These are phyloP conservation scores for Ptychadena robeensis DNA, from an alignment of 2,797 vertebrate genomes.

Conservation along the genomic window DNA sequence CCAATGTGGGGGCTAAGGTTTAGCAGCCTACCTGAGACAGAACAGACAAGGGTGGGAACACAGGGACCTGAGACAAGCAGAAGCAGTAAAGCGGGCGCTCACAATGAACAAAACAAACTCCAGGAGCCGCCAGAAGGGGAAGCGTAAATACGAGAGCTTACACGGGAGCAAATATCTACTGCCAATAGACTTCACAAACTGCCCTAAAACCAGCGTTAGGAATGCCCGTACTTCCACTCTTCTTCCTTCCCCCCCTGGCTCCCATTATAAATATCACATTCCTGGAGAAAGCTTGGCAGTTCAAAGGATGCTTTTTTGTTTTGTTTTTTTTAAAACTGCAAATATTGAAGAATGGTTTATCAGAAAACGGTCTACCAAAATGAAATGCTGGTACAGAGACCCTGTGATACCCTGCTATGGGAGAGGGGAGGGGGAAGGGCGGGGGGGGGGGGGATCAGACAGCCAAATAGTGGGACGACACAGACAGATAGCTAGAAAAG, in stretches of 20 bases:
- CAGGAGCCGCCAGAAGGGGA: slow-evolving; percentile 64
- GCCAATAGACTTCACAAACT: slow-evolving; percentile 53
- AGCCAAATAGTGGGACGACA: slow-evolving; percentile 33
- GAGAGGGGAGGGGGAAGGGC: slow-evolving; percentile 43
- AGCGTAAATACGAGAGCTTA: slow-evolving; percentile 69
- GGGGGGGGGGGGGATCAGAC: slow-evolving; percentile 31
- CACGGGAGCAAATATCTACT: slow-evolving; percentile 54
- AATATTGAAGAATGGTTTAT: slow-evolving; percentile 23
- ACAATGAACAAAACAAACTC: slow-evolving; percentile 65
- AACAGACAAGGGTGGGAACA: slow-evolving; percentile 87
- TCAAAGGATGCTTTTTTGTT: not conserved
- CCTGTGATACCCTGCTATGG: slow-evolving; percentile 48
- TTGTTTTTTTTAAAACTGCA: slow-evolving; percentile 25
- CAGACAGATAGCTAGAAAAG: slow-evolving; percentile 30
- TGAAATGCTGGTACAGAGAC: slow-evolving; percentile 23
- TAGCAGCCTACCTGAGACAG: slow-evolving; percentile 99
- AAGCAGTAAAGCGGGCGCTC: slow-evolving; percentile 70
- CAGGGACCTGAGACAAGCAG: slow-evolving; percentile 94
- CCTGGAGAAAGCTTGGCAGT: not conserved
- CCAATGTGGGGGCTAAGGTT: slow-evolving; percentile 88
- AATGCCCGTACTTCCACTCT: slow-evolving; percentile 22
- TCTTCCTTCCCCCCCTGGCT: slow-evolving; percentile 38
- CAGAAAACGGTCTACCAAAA: slow-evolving; percentile 39
- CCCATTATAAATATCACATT: slow-evolving; percentile 49
- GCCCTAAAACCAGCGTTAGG: slow-evolving; percentile 43